A percentile compares a stretch with the other conserved stretches of the same genome.
Evolutionary conservation across 2,113 vertebrate genomes (phyloP).

Genomic region (Melierax canorus): DNA sequence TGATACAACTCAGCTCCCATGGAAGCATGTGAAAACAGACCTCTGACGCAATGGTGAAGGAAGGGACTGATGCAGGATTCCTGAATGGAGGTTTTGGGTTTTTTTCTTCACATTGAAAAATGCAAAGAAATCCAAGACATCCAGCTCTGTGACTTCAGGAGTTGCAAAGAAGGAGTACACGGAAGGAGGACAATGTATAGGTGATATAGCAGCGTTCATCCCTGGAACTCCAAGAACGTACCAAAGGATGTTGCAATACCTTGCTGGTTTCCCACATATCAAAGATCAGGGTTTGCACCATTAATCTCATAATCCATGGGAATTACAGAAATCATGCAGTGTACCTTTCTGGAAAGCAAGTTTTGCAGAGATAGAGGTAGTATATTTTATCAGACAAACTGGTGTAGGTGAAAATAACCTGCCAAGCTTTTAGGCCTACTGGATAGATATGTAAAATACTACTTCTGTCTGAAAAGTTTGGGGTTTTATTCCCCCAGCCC

Average conservation of each 20-base stretch:
- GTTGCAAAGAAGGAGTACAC: neutral
- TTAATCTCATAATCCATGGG: neutral
- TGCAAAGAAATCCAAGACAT: neutral
- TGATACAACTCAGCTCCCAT: fast-evolving
- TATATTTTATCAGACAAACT: neutral
- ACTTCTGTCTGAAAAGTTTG: neutral
- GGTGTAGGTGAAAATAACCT: neutral
- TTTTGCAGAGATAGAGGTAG: neutral
- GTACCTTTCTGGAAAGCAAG: neutral
- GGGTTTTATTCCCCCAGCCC: neutral
- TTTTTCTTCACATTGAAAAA: neutral
- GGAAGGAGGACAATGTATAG: neutral
- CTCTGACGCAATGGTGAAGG: neutral
- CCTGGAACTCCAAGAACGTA: neutral
- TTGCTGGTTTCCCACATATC: neutral
- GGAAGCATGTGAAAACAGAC: neutral
- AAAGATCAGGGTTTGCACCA: neutral
- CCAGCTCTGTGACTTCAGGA: neutral
- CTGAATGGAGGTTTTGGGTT: neutral
- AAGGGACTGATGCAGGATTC: neutral
- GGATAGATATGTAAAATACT: neutral
- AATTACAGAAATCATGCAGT: neutral
- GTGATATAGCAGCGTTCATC: neutral
- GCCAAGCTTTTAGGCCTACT: neutral
- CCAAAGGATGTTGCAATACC: neutral